A percentile compares a stretch with the other conserved stretches of the same genome.
Evolutionary conservation across 1,140 invertebrate genomes (phyloP).

Genomic region (Cataglyphis hispanica): DNA sequence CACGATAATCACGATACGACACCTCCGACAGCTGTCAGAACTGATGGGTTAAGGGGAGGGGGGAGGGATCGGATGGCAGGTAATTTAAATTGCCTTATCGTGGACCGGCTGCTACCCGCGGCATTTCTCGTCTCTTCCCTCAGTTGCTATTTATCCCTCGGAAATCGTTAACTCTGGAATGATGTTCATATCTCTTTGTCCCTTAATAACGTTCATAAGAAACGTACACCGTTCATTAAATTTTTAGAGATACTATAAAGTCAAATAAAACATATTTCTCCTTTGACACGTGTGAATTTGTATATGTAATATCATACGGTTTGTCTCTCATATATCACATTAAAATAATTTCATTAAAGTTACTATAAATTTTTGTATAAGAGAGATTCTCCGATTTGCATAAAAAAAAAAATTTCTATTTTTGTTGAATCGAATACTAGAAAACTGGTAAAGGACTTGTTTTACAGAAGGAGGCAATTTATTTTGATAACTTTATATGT

Average conservation of each 20-base stretch:
- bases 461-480: neutral
- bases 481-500: neutral
- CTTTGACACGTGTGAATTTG: neutral
- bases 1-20: constrained; percentile 68
- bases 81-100: constrained; percentile 71
- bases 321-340: too few relatives aligned
- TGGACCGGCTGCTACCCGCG: constrained; percentile 43
- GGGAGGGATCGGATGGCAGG: constrained; percentile 44
- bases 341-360: too few relatives aligned
- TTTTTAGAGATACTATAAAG: neutral
- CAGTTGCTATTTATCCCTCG: constrained; percentile 55
- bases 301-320: too few relatives aligned
- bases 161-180: constrained; percentile 19
- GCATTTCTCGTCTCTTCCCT: constrained; percentile 25
- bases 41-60: constrained; percentile 5
- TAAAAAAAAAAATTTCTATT: too few relatives aligned
- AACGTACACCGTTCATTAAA: neutral
- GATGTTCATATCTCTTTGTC: constrained; percentile 12
- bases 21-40: constrained; percentile 59
- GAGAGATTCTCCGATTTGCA: too few relatives aligned
- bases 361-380: too few relatives aligned
- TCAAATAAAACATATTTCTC: neutral
- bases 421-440: neutral
- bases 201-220: neutral
- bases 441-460: neutral